These are phyloP conservation scores for Rhinoptilus africanus DNA, from an alignment of 2,113 vertebrate genomes.

Conservation along the genomic window DNA sequence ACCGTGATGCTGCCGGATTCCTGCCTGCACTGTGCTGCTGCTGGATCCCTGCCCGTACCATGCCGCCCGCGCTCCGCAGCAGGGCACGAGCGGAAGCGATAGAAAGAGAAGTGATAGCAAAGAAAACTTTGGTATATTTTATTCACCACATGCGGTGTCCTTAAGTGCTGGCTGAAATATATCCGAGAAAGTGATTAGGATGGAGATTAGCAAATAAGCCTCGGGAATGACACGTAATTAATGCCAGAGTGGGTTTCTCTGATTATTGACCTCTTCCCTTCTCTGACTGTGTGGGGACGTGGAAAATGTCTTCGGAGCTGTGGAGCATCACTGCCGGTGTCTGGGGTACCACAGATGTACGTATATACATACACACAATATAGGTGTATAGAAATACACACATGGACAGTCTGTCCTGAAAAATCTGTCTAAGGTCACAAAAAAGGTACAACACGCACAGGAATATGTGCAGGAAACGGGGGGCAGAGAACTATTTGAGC, in stretches of 20 bases:
- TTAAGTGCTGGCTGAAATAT: neutral
- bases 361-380: too few species aligned
- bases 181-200: neutral
- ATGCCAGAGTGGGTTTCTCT: neutral
- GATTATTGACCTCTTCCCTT: neutral
- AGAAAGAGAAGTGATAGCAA: too few species aligned
- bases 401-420: neutral
- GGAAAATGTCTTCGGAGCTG: neutral
- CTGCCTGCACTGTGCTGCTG: neutral
- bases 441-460: neutral
- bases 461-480: neutral
- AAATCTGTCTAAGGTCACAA: fast-evolving
- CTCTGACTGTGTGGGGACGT: neutral
- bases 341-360: fast-evolving
- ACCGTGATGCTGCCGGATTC: neutral
- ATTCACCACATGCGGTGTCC: neutral
- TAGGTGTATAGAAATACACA: too few species aligned
- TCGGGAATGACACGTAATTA: neutral
- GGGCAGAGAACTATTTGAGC: neutral
- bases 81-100: too few species aligned
- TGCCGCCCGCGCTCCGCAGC: neutral
- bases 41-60: neutral
- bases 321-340: fast-evolving
- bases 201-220: neutral
- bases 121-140: neutral